Percentiles rank a stretch among this genome's conserved stretches.
These are phyloP conservation scores for Hoplostethus mediterraneus DNA, from an alignment of 2,797 vertebrate species.

Conservation along the genomic window DNA sequence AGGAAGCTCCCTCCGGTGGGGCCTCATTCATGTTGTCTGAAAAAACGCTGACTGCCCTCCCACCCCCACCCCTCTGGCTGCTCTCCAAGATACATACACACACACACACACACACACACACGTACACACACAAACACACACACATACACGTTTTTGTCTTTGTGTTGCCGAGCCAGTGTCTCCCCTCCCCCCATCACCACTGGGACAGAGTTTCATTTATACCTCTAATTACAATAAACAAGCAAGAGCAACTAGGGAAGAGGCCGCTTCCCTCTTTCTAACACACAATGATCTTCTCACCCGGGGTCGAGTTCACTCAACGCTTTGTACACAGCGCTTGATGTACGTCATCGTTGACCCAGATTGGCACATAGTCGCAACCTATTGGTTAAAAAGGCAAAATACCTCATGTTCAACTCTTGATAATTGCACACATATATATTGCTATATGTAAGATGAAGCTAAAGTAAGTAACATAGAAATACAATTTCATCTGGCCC, in stretches of 20 bases:
- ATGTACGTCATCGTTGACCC: too few species aligned
- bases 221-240: constrained; percentile 78
- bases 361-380: too few species aligned
- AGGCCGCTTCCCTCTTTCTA: constrained; percentile 21
- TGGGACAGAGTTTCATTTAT: constrained; percentile 63
- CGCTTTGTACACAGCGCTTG: too few species aligned
- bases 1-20: constrained; percentile 81
- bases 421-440: too few species aligned
- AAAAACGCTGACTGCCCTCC: constrained; percentile 82
- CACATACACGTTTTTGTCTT: constrained; percentile 52
- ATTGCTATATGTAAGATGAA: too few species aligned
- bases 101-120: constrained; percentile 43
- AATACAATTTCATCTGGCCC: too few species aligned
- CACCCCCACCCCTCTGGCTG: constrained; percentile 76
- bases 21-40: constrained; percentile 84
- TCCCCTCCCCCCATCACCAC: constrained; percentile 48
- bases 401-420: too few species aligned
- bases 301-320: neutral
- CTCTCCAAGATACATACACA: constrained; percentile 69
- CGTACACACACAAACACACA: constrained; percentile 31
- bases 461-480: too few species aligned
- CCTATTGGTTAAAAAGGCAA: too few species aligned
- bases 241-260: constrained; percentile 48
- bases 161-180: constrained; percentile 38
- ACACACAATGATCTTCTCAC: constrained; percentile 16